Evolutionary conservation across 2,797 vertebrate genomes (phyloP), one percentile per base, ranked within the genome.

Genomic region (Ptychobarbus kaznakovi): DNA sequence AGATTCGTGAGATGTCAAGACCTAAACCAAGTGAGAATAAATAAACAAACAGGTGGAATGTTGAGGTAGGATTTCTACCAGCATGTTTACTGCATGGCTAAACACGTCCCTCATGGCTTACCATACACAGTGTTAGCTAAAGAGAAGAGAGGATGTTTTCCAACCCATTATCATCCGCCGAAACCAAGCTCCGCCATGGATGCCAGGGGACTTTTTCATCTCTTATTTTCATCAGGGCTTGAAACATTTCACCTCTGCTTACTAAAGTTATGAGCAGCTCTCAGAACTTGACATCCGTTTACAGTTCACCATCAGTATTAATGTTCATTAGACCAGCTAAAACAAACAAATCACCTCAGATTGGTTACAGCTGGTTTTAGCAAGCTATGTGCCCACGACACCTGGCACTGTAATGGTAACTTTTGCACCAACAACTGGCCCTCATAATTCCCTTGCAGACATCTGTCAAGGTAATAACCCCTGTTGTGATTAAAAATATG

Each of bases 111-210:
- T 78, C 66, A 63, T 44, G 72, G 79, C 32, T 75, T 76, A 73
- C 53, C 84, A 80, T 86, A 90, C 87, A 83, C 16, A 63, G 90
- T 91, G 76, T 76, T 66, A 81, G 65, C 85, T 49, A 84, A 44
- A 83, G 65, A 65, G 75, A 49, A 73, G 86, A 70, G 9, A 74
- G 89, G 87, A 81, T 40, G 4, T 88, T 88, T 89, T 89, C 86
- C 87, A 75, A 53, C 49, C 85, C 93, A 89, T 91, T 88, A 90
- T 93, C 92, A 93, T 90, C 88, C 46, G 58, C 83, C 32, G n/a
- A 84, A 88, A 89, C 85, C 82, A 72, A 75, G 2, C 65, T 85
- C 90, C 87, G 73, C 68, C 49, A 85, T 83, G 82, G 78, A 72
- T 63, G 68, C 66, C 86, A 84, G 73, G 77, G 86, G 83, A 66